Conservation (phyloP, 2,797 vertebrate species). For the Sphaeramia orbicularis region DNA sequence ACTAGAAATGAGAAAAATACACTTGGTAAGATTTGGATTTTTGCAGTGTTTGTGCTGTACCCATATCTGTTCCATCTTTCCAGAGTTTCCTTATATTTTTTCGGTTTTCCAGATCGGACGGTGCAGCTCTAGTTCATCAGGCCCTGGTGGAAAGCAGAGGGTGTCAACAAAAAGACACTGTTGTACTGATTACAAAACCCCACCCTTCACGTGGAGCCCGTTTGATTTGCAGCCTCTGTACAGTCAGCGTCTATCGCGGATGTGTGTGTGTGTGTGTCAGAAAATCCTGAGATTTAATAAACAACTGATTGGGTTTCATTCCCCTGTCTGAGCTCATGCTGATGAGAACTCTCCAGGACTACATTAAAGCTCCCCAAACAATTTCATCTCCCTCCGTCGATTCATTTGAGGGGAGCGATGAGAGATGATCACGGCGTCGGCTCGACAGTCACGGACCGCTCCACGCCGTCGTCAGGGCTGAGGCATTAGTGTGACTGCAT, state of each 20-base stretch:
- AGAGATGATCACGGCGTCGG: slow-evolving; percentile 52
- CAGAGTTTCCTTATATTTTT: no score
- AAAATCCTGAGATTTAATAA: slow-evolving; percentile 75
- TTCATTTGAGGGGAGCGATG: slow-evolving; percentile 51
- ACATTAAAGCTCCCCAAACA: slow-evolving; percentile 67
- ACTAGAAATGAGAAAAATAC: no score
- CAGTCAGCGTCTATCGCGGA: slow-evolving; percentile 43
- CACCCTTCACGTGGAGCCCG: not conserved
- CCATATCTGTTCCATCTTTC: no score
- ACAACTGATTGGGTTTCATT: slow-evolving; percentile 73
- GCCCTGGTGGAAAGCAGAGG: not conserved
- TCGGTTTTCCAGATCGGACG: no score
- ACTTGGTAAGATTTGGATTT: no score
- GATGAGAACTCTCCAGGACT: slow-evolving; percentile 75
- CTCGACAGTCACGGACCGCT: slow-evolving; percentile 44
- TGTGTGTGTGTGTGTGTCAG: slow-evolving; percentile 56
- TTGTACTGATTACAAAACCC: slow-evolving; percentile 17
- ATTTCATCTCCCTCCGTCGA: slow-evolving; percentile 62
- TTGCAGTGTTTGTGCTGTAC: no score
- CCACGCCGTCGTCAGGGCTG: slow-evolving; percentile 8
- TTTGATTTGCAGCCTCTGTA: slow-evolving; percentile 36
- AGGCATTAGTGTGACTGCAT: slow-evolving; percentile 30
- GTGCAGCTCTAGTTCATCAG: not conserved
- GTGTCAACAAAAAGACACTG: slow-evolving; percentile 4
- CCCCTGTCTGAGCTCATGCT: slow-evolving; percentile 60